phyloP scores from a whole-genome alignment of 2,888 invertebrate genomes.

The Palloptera scutellata region DNA sequence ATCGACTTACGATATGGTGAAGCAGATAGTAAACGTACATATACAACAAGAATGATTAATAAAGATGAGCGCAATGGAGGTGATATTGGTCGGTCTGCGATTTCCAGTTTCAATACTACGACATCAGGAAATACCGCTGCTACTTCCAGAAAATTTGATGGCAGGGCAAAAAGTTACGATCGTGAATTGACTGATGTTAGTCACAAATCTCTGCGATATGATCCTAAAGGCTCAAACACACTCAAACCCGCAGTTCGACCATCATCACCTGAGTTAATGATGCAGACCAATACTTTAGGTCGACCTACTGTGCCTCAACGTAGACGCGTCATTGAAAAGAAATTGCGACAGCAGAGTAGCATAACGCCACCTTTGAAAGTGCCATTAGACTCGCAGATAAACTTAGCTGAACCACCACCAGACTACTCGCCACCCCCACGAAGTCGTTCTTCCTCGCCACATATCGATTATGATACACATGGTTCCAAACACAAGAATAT shows the following conservation, averaged over 20 bases:
- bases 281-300: slow-evolving; percentile 47
- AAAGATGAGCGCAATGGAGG: slow-evolving; percentile 64
- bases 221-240: slow-evolving; percentile 12
- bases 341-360: slow-evolving; percentile 64
- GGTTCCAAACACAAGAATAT: slow-evolving; percentile 15
- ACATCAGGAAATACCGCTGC: neutral
- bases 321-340: slow-evolving; percentile 69
- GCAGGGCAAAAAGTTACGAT: slow-evolving; percentile 49
- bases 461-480: slow-evolving; percentile 47
- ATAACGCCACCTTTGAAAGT: slow-evolving; percentile 62
- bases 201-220: slow-evolving; percentile 66
- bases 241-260: slow-evolving; percentile 10
- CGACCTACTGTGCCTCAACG: slow-evolving; percentile 75
- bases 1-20: slow-evolving; percentile 50
- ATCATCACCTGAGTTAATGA: slow-evolving; percentile 58
- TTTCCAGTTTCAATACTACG: neutral
- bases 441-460: slow-evolving; percentile 61
- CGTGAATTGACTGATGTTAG: slow-evolving; percentile 38
- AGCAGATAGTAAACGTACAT: slow-evolving; percentile 23
- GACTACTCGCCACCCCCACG: slow-evolving; percentile 74
- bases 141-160: slow-evolving; percentile 39
- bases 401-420: slow-evolving; percentile 73
- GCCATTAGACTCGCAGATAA: slow-evolving; percentile 53
- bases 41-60: slow-evolving; percentile 52
- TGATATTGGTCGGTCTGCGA: slow-evolving; percentile 28